Evolutionary conservation across 2,113 vertebrate species (phyloP).

Genomic region (Carlito syrichta): DNA sequence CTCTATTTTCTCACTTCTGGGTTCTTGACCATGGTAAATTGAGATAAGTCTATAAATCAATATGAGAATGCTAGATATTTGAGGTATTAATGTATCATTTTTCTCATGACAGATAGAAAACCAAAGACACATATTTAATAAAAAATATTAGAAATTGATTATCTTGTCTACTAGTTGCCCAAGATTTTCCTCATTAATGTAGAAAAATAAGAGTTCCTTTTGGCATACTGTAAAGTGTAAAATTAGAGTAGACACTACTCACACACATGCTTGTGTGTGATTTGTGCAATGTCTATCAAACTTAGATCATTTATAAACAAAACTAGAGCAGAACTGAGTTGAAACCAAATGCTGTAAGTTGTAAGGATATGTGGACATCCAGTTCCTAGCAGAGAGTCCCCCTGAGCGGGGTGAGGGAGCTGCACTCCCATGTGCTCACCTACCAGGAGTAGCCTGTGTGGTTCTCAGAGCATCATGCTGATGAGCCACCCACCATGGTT

Average conservation of each 20-base stretch:
- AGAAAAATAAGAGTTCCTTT: not conserved
- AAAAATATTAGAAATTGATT: slow-evolving; percentile 21
- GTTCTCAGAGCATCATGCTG: not conserved
- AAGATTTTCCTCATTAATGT: slow-evolving; percentile 2
- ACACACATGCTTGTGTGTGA: slow-evolving; percentile 15
- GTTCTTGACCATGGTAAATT: not conserved
- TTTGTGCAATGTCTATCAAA: not conserved
- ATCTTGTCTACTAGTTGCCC: not conserved
- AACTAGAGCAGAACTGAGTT: not conserved
- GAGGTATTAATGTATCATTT: not conserved
- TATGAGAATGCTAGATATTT: not conserved
- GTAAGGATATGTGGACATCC: not conserved
- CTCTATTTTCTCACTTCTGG: not conserved
- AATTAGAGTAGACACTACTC: not conserved
- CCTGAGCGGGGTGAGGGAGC: not conserved
- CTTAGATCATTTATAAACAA: not conserved
- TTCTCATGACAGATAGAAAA: not conserved
- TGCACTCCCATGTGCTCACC: not conserved
- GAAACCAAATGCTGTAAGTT: not conserved
- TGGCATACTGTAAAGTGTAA: not conserved
- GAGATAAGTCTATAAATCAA: not conserved
- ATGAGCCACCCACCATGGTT: not conserved
- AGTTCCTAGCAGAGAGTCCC: not conserved
- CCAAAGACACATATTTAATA: not conserved
- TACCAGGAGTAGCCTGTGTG: not conserved